These are phyloP conservation scores for Caenorhabditis afra DNA, from an alignment of 2,888 invertebrate species.

Conservation along the genomic window DNA sequence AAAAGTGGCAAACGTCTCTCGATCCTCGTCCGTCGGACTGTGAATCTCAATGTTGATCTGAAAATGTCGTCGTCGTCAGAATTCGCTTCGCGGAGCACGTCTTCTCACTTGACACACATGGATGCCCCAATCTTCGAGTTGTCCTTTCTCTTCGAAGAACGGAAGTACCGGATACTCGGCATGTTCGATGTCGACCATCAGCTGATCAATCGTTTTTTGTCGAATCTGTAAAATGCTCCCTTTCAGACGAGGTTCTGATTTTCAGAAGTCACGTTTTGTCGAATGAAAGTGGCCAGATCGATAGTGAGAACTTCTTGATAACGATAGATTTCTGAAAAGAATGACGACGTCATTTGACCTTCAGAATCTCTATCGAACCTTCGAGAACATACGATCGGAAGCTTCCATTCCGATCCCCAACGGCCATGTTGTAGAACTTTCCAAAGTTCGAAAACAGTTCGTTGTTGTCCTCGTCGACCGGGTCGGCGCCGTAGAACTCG, in stretches of 20 bases:
- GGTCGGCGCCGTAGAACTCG: conserved; percentile 65
- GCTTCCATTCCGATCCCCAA: conserved; percentile 64
- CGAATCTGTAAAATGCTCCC: conserved; percentile 38
- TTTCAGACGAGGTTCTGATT: background rate
- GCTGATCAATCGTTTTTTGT: conserved; percentile 58
- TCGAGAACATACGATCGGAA: conserved; percentile 64
- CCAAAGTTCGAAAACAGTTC: conserved; percentile 64
- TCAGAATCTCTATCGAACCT: conserved; percentile 37
- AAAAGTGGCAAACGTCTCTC: conserved; percentile 33
- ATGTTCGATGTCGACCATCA: conserved; percentile 69
- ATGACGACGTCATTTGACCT: background rate
- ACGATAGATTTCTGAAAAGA: conserved; percentile 59
- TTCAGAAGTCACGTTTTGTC: conserved; percentile 15
- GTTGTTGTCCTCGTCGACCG: conserved; percentile 64
- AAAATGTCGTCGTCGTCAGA: too few species aligned
- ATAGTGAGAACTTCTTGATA: conserved; percentile 62
- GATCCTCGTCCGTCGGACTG: conserved; percentile 56
- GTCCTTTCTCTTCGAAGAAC: conserved; percentile 58
- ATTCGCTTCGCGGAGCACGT: background rate
- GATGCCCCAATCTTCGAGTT: conserved; percentile 51
- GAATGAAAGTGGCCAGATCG: conserved; percentile 63
- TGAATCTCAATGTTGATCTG: conserved; percentile 70
- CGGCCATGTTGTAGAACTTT: conserved; percentile 65
- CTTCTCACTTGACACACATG: conserved; percentile 62
- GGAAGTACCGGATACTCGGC: conserved; percentile 65